A percentile compares a stretch with the other conserved stretches of the same genome.
Conservation (phyloP, 2,113 vertebrate species). For the Leucoraja erinaceus region DNA sequence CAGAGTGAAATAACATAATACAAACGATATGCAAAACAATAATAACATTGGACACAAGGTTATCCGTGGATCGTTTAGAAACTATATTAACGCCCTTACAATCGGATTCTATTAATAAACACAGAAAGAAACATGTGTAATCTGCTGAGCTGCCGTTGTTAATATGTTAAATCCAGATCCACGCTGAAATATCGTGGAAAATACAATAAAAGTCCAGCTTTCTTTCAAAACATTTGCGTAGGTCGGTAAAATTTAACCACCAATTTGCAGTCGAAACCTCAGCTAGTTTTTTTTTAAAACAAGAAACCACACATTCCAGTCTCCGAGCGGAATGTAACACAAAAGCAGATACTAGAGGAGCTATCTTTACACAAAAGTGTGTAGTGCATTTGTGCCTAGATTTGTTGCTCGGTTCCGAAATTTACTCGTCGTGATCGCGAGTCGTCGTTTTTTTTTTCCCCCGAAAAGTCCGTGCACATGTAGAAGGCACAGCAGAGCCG, state of each 20-base stretch:
- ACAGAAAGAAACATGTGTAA: background rate
- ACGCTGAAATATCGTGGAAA: background rate
- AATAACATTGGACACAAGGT: background rate
- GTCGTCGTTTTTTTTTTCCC: background rate
- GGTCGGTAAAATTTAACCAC: background rate
- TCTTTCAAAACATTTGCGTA: background rate
- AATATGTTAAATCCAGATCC: background rate
- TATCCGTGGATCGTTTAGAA: background rate
- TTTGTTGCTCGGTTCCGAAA: background rate
- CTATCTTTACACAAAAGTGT: background rate
- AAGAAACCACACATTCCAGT: background rate
- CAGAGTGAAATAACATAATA: background rate
- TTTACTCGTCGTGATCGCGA: background rate
- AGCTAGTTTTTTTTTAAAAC: background rate
- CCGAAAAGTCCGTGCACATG: background rate
- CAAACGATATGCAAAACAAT: background rate
- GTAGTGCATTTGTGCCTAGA: background rate
- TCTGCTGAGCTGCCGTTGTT: background rate
- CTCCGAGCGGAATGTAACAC: background rate
- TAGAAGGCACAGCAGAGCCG: background rate
- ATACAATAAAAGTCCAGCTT: background rate
- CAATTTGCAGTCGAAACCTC: background rate
- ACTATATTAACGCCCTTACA: background rate
- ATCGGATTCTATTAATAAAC: background rate
- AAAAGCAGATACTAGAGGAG: background rate